Percentiles rank a stretch among this genome's conserved stretches.
Evolutionary conservation across 2,888 invertebrate genomes (phyloP).

Genomic region (Chymomyza caudatula): DNA sequence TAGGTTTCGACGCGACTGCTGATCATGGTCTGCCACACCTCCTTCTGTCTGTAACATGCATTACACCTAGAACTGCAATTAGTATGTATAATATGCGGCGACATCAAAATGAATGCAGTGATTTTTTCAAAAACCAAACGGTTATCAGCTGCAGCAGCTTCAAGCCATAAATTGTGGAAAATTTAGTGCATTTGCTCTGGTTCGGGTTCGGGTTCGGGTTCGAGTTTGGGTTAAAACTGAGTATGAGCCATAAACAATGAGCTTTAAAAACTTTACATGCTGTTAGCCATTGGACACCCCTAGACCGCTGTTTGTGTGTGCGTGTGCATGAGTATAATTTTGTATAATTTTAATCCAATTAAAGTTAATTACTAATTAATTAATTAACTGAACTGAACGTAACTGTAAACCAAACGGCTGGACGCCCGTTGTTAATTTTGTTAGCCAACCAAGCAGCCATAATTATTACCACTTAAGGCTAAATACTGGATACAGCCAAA

Average conservation of each 20-base stretch:
- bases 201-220: too few relatives aligned
- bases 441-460: conserved; percentile 28
- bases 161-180: neutral
- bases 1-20: too few relatives aligned
- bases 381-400: conserved; percentile 30
- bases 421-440: neutral
- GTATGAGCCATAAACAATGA: neutral
- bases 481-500: conserved; percentile 50
- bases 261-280: neutral
- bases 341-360: conserved; percentile 69
- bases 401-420: conserved; percentile 40
- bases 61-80: neutral
- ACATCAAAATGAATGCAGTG: neutral
- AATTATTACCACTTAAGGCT: conserved; percentile 72
- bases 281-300: too few relatives aligned
- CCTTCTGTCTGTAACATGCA: too few relatives aligned
- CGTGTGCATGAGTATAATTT: conserved; percentile 30
- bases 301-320: conserved; percentile 4
- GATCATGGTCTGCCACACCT: too few relatives aligned
- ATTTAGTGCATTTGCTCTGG: neutral
- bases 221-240: too few relatives aligned
- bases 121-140: neutral
- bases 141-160: neutral
- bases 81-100: neutral
- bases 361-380: conserved; percentile 72